Base-by-base conservation (phyloP, 30 jellyfish, hydroid and myxozoan genomes). In the Kudoa iwatai region DNA sequence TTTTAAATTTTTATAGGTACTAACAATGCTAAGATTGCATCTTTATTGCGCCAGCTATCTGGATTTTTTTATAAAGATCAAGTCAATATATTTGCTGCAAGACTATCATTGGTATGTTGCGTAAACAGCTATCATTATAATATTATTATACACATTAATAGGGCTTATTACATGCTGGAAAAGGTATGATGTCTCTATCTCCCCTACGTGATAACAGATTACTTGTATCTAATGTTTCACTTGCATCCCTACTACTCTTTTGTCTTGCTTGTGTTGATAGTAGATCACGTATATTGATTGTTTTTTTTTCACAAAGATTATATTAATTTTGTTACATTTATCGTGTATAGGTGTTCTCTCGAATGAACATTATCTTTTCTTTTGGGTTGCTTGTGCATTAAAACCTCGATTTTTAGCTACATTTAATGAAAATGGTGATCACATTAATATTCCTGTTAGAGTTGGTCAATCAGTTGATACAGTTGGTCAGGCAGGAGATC, bases 391-490 rank as follows among this genome's bases (percentile, higher is more conserved):
- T 16, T 45, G 88, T 24, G 82, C 96, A 21, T 60, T 77, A 88
- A 86, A 77, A 39, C 83, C 88, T 26, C 50, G 96, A 39, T 57
- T 63, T 86, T 39, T 77, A 32, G 88, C 62, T 13, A 77, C 96
- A 9, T 54, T 51, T 22, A 67, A 57, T 49, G 43, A 42, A 20
- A 81, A 77, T 12, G 47, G 52, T 34, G 52, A 62, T 18, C 79
- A 85, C 21, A 34, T 62, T 42, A 82, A 87, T 4, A 88, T 77
- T 0, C 53, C 86, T 23, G 96, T 77, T 20, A 42, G 96, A 23
- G 96, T 77, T 41, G 96, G 96, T 0, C 96, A 77, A 84, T 87
- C 96, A 14, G 88, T 77, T 9, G 96, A 77, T 48, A 88, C 57
- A 4, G 88, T 63, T 19, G 96, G 96, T 24, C 96, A 77, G 36